A percentile compares a stretch with the other conserved stretches of the same genome.
Conservation (phyloP, 2,113 vertebrate species). For the Marmota monax region DNA sequence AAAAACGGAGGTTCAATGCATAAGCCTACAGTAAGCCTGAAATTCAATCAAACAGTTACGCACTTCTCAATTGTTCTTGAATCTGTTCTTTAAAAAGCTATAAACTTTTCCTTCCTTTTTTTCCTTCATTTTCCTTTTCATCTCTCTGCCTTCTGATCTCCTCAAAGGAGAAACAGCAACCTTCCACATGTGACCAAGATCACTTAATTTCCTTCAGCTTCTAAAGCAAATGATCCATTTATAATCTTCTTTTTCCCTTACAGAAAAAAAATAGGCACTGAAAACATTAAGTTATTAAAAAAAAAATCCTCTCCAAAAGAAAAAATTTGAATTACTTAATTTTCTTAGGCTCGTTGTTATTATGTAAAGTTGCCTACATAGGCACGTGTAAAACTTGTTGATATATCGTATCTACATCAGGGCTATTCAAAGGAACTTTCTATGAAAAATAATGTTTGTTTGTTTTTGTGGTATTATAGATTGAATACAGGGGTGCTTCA, state of each 20-base stretch:
- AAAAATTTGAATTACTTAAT: neutral
- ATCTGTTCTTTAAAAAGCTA: slow-evolving; percentile 8
- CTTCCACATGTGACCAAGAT: neutral
- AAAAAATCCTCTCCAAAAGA: neutral
- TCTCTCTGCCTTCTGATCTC: neutral
- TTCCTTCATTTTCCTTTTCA: neutral
- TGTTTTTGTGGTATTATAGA: no score
- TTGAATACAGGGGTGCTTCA: no score
- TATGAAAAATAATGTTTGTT: neutral
- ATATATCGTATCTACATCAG: neutral
- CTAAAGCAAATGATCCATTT: slow-evolving; percentile 17
- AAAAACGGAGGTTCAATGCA: neutral
- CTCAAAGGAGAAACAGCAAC: neutral
- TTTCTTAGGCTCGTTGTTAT: neutral
- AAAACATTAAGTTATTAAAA: neutral
- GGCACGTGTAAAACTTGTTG: neutral
- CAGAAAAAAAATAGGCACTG: neutral
- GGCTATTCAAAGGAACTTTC: neutral
- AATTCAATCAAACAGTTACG: neutral
- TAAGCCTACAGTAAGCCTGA: neutral
- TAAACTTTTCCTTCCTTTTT: neutral
- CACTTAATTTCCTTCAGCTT: neutral
- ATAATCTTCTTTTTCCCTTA: neutral
- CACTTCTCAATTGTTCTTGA: neutral
- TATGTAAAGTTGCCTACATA: neutral